Evolutionary conservation across 2,113 vertebrate species (phyloP), one percentile per base, ranked within the genome.

Genomic region (Phodopus roborovskii): DNA sequence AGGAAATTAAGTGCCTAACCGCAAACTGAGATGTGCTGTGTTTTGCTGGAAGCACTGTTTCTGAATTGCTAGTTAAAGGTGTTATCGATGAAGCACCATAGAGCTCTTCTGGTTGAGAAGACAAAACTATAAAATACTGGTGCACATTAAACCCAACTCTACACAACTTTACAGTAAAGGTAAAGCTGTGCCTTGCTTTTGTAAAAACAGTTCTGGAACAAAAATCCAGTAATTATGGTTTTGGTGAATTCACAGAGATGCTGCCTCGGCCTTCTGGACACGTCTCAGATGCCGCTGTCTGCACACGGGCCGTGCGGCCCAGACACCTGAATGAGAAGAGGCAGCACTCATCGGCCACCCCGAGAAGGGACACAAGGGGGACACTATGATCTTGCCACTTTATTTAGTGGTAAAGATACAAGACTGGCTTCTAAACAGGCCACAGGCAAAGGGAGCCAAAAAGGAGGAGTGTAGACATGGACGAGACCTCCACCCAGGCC

Each of bases 191-290:
- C 79, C 81, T 96, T 79, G 86, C 96, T 97, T 97, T 97, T 88
- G 95, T 98, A 97, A 98, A 98, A 96, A 97, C 97, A 97, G 70
- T 97, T 94, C 96, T 94, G 95, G 94, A 98, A 90, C 96, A 91
- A 96, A 98, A 97, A 97, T 95, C 96, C 70, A 91, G 6, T 98
- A 98, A 98, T 98, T 98, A 97, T 92, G 98, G 95, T 92, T 98
- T 96, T 97, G 88, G 50, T 94, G 70, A 97, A 97, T 39, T 94
- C 81, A 94, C 94, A 97, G 93, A 96, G 94, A 82, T 3, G 86
- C 94, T 96, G 97, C 88, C 90, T 98, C 85, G 97, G 94, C 97
- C 98, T 74, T 95, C 96, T 95, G 96, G 96, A 96, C 2, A 33
- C 53, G 88, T 94, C 97, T 96, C 94, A 97, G 97, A 94, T 96